Evolutionary conservation across 2,888 invertebrate species (phyloP).

Genomic region (Oithona nana): DNA sequence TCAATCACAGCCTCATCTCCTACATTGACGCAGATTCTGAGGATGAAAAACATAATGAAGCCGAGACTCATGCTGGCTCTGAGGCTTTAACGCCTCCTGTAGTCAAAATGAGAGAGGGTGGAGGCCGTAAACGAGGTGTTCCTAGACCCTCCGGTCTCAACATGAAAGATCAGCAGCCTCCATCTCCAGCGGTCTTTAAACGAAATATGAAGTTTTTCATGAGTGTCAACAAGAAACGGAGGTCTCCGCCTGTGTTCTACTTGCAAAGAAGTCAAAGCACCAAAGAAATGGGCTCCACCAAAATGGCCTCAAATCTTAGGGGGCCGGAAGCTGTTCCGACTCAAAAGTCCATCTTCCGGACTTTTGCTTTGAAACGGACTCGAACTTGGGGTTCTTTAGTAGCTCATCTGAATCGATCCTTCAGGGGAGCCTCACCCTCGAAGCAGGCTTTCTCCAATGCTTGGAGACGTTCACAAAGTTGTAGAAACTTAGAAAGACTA

Average conservation of each 20-base stretch:
- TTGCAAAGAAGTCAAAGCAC: background rate
- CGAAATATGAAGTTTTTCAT: background rate
- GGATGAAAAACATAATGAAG: background rate
- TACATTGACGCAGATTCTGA: background rate
- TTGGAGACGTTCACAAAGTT: background rate
- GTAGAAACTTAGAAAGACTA: background rate
- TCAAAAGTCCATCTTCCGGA: background rate
- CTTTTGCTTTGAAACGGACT: conserved; percentile 4
- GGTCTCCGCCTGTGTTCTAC: background rate
- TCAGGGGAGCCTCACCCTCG: background rate
- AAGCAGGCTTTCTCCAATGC: no score
- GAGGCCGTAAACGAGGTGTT: background rate
- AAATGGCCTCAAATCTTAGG: background rate
- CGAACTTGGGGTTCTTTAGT: conserved; percentile 6
- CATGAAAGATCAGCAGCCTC: background rate
- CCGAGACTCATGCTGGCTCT: no score
- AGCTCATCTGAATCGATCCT: conserved; percentile 5
- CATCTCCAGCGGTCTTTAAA: background rate
- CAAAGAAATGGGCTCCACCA: background rate
- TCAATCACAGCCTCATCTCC: background rate
- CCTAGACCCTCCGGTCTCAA: background rate
- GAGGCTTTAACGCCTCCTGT: background rate
- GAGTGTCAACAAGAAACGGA: background rate
- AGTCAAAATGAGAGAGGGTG: background rate
- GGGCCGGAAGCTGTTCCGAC: background rate